Base-by-base conservation (phyloP, 2,888 invertebrate genomes). In the Ichneumoninae sp. region DNA sequence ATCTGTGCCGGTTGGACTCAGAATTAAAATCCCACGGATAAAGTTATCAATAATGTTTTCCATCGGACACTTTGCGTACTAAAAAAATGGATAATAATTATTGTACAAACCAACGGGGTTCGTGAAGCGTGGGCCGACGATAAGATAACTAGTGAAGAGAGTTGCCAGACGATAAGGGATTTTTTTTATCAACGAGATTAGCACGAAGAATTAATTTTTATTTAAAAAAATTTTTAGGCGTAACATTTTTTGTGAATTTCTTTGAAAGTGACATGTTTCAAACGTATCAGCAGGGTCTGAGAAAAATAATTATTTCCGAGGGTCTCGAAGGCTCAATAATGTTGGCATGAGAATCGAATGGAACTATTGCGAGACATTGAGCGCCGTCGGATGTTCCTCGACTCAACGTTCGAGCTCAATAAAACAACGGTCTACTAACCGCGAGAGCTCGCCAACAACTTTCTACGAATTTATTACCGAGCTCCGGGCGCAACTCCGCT, bases 1-100 rank as follows among this genome's bases (percentile, higher is more conserved):
- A 88, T 84, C 88, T 87, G 65, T 26, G 8, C 30, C 70, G 66
- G 70, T 71, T 54, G 44, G 22, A 47, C 57, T 54, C 4, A 40
- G 6, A 3, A 47, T 26, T 22, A 16, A 62, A 33, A 62, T 30
- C 1, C 33, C 33, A 16, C 26, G 16, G 16, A 16, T 1, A n/a
- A 7, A 16, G 16, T 60, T 60, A 5, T 13, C 10, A 16, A 30
- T 16, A 57, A 52, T 57, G 16, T 65, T 78, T 62, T 79, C 68
- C 72, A 50, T 66, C 50, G 8, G 54, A 13, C 47, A 66, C 40
- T 10, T 7, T 22, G 40, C 10, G 26, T 40, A 36, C 5, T 30
- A 8, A 26, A 26, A 13, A n/a, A 30, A 1, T 65, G 0, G 5
- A 62, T 36, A 4, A 44, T 16, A 74, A 52, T 13, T 62, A 26